A percentile compares a stretch with the other conserved stretches of the same genome.
These are phyloP conservation scores for Caenorhabditis doughertyi DNA, from an alignment of 2,888 invertebrate species.

Conservation along the genomic window DNA sequence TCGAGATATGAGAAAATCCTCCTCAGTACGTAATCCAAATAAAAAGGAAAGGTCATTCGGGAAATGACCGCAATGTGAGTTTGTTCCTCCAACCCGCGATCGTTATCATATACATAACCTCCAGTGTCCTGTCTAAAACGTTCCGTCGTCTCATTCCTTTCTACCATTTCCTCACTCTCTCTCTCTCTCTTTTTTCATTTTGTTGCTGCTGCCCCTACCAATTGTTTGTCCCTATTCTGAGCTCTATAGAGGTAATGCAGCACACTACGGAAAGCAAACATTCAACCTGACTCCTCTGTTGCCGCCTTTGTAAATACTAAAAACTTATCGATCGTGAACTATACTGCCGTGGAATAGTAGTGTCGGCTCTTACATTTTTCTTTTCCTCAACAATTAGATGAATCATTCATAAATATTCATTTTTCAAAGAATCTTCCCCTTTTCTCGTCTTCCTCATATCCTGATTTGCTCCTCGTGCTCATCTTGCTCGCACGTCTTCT, in stretches of 20 bases:
- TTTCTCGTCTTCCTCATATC: neutral
- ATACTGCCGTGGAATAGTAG: slow-evolving; percentile 25
- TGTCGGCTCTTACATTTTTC: too few relatives aligned
- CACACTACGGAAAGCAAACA: slow-evolving; percentile 63
- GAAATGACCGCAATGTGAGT: slow-evolving; percentile 61
- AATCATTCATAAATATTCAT: slow-evolving; percentile 48
- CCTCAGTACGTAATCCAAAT: slow-evolving; percentile 59
- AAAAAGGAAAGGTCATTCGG: slow-evolving; percentile 59
- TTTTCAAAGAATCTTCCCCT: slow-evolving; percentile 10
- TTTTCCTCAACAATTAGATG: slow-evolving; percentile 27
- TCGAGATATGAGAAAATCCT: slow-evolving; percentile 33
- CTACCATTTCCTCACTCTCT: neutral
- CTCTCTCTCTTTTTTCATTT: too few relatives aligned
- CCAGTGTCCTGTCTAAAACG: slow-evolving; percentile 34
- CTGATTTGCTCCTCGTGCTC: slow-evolving; percentile 16
- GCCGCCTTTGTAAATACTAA: slow-evolving; percentile 61
- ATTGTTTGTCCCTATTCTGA: slow-evolving; percentile 53
- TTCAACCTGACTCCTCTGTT: slow-evolving; percentile 54
- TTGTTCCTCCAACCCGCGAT: slow-evolving; percentile 36
- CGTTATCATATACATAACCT: slow-evolving; percentile 60
- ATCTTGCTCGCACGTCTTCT: slow-evolving; percentile 5
- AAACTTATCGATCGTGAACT: slow-evolving; percentile 53
- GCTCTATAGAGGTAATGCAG: slow-evolving; percentile 53
- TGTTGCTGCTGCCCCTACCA: slow-evolving; percentile 9
- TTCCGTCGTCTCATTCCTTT: slow-evolving; percentile 26